Evolutionary conservation across 2,797 vertebrate genomes (phyloP).

Genomic region (Darevskia mixta): DNA sequence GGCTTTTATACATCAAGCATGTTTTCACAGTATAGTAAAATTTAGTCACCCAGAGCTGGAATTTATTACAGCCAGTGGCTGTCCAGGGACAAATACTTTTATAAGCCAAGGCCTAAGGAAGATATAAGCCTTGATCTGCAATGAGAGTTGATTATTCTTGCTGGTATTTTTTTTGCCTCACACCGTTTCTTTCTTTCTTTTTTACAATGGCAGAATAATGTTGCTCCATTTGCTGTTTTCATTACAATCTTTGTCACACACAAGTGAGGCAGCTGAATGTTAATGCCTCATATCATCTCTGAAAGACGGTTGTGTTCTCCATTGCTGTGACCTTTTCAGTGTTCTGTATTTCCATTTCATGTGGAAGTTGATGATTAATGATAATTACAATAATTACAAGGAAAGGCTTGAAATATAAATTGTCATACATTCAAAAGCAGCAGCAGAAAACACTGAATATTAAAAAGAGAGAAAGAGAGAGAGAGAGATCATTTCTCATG

Average conservation of each 20-base stretch:
- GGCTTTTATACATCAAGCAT: not conserved
- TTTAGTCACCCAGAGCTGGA: not conserved
- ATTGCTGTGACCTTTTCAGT: slow-evolving; percentile 75
- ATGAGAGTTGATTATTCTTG: slow-evolving; percentile 64
- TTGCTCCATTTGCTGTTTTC: slow-evolving; percentile 74
- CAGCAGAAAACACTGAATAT: slow-evolving; percentile 68
- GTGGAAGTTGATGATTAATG: slow-evolving; percentile 79
- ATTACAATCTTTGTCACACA: slow-evolving; percentile 73
- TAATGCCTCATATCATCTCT: slow-evolving; percentile 69
- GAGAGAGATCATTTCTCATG: slow-evolving; percentile 45
- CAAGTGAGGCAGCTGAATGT: slow-evolving; percentile 68
- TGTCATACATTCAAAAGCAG: slow-evolving; percentile 74
- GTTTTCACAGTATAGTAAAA: not conserved
- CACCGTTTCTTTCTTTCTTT: slow-evolving; percentile 55
- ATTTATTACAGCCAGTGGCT: not conserved
- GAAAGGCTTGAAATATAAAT: slow-evolving; percentile 73
- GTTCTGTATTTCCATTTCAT: slow-evolving; percentile 73
- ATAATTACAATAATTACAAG: slow-evolving; percentile 77
- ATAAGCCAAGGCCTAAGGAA: not conserved
- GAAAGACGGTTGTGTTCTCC: slow-evolving; percentile 70
- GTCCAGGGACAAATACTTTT: slow-evolving; percentile 16
- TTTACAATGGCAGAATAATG: slow-evolving; percentile 70
- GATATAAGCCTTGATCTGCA: not conserved
- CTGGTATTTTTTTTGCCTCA: slow-evolving; percentile 36
- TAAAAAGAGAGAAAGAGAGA: slow-evolving; percentile 14